These are phyloP conservation scores for Drosophila dives DNA, from an alignment of 2,888 invertebrate genomes.

Conservation along the genomic window DNA sequence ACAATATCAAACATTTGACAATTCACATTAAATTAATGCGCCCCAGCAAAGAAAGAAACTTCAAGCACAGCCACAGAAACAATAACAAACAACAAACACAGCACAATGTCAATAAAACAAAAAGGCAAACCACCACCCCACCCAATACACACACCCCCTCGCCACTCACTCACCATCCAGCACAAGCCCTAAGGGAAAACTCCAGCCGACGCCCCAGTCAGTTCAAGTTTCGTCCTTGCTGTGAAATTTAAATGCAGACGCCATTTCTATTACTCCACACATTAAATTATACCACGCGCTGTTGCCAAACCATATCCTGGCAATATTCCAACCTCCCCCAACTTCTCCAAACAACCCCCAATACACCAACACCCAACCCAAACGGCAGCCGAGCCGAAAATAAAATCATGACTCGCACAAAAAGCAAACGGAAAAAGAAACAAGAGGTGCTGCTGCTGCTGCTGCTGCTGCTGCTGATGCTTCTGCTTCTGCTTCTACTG, in stretches of 20 bases:
- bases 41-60: slow-evolving; percentile 33
- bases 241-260: slow-evolving; percentile 77
- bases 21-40: slow-evolving; percentile 76
- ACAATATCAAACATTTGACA: slow-evolving; percentile 59
- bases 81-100: slow-evolving; percentile 29
- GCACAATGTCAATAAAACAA: slow-evolving; percentile 37
- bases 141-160: not conserved
- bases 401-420: slow-evolving; percentile 58
- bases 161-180: not conserved
- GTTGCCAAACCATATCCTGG: slow-evolving; percentile 70
- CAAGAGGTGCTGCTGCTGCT: slow-evolving; percentile 27
- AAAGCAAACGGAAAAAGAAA: slow-evolving; percentile 18
- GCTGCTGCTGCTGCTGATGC: not conserved
- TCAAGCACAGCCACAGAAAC: slow-evolving; percentile 32
- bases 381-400: slow-evolving; percentile 62
- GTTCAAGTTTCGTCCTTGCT: slow-evolving; percentile 63
- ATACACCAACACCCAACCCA: slow-evolving; percentile 17
- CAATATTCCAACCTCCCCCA: slow-evolving; percentile 41
- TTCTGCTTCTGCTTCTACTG: slow-evolving; percentile 3
- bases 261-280: slow-evolving; percentile 77
- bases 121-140: slow-evolving; percentile 11
- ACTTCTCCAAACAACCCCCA: not conserved
- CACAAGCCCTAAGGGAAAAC: not conserved
- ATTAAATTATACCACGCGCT: slow-evolving; percentile 72
- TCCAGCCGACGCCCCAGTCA: slow-evolving; percentile 43